A percentile compares a stretch with the other conserved stretches of the same genome.
Evolutionary conservation across 2,888 invertebrate genomes (phyloP).

Genomic region (Orchesellides sinensis): DNA sequence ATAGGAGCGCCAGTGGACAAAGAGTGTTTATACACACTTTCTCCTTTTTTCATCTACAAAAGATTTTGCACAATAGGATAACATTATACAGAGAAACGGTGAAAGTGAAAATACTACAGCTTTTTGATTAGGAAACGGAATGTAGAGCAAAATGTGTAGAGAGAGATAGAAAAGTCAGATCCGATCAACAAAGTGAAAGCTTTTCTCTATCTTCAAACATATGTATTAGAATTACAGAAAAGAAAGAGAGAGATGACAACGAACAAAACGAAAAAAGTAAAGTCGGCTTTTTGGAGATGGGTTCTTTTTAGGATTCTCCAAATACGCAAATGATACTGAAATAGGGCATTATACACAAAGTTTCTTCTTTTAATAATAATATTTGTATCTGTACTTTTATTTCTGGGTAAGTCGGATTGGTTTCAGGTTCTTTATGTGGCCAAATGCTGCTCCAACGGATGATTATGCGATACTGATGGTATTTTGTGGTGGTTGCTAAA

Average conservation of each 20-base stretch:
- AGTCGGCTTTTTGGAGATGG: conserved; percentile 23
- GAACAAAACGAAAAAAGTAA: not conserved
- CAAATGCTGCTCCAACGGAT: not conserved
- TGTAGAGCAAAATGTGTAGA: not conserved
- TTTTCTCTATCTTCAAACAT: conserved; percentile 9
- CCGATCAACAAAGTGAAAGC: conserved; percentile 48
- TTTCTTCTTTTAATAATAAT: not conserved
- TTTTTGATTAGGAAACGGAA: not conserved
- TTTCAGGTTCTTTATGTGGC: not conserved
- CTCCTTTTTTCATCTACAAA: not conserved
- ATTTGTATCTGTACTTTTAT: not conserved
- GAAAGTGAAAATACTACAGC: not conserved
- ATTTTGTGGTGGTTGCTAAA: no score
- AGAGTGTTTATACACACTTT: conserved; percentile 38
- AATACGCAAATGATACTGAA: conserved; percentile 24
- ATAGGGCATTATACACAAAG: not conserved
- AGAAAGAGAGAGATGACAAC: not conserved
- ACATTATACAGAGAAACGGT: not conserved
- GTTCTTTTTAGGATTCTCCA: conserved; percentile 5
- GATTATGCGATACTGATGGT: not conserved
- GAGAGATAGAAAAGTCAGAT: conserved; percentile 25
- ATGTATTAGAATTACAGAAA: conserved; percentile 33
- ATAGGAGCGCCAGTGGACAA: no score
- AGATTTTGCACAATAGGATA: conserved; percentile 18
- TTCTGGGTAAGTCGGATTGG: not conserved